Evolutionary conservation across 2,113 vertebrate species (phyloP), one percentile per base, ranked within the genome.

Genomic region (Mobula birostris): DNA sequence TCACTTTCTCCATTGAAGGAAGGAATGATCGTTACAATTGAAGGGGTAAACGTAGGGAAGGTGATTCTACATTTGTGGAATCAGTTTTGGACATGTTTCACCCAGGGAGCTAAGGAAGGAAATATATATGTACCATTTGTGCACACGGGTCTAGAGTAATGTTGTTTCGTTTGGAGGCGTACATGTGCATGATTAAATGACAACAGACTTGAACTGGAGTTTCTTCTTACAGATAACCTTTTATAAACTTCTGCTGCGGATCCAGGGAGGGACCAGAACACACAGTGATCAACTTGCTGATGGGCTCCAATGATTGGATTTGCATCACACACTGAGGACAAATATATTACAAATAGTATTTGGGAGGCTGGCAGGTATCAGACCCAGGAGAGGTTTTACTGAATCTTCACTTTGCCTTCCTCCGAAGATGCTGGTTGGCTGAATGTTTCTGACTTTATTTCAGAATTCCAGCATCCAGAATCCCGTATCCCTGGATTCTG

Each of bases 301-400:
- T 97, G 97, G 97, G 97, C 97, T 97, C 97, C 96, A 97, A 97
- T 97, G 97, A 97, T 97, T 97, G 97, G 97, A 97, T 97, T 96
- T 96, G 63, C 96, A 96, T 95, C 96, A 95, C 95, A 97, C 96
- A 97, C 97, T 97, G 97, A 97, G 97, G 96, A 4, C 78, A 79
- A 79, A 79, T 12, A 29, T 91, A 91, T 91, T 91, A 29, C 63
- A 17, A 68, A 85, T 14, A 61, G 27, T 79, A 11, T 63, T 61
- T 82, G 32, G 15, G 36, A n/a, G 58, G 24, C 48, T 88, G 83
- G 5, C 40, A 48, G 32, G 19, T 48, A 14, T 66, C 8, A 66
- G 14, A 7, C 63, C 14, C 8, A 66, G 63, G 63, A 66, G 63
- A 66, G 63, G 63, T 66, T 66, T 5, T 11, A 5, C 63, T 11